These are phyloP conservation scores for Onthophagus taurus DNA, from an alignment of 1,140 invertebrate genomes.

Conservation along the genomic window DNA sequence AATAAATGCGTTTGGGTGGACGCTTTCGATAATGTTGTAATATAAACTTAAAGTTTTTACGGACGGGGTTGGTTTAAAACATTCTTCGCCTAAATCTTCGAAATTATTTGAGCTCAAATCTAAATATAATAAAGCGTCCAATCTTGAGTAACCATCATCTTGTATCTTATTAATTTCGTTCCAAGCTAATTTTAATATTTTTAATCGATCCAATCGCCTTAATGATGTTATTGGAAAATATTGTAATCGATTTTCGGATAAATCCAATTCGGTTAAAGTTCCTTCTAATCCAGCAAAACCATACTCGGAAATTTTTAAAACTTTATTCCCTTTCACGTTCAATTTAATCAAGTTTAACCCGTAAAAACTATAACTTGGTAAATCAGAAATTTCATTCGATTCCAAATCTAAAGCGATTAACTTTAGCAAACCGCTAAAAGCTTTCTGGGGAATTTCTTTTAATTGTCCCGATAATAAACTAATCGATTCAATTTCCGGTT, in stretches of 20 bases:
- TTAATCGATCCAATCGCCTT: conserved; percentile 61
- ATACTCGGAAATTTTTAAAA: conserved; percentile 68
- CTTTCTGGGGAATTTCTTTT: conserved; percentile 68
- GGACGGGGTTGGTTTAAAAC: conserved; percentile 68
- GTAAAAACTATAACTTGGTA: conserved; percentile 80
- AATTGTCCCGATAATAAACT: conserved; percentile 73
- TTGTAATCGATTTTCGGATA: conserved; percentile 77
- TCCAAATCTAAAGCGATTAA: conserved; percentile 74
- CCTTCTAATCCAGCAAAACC: conserved; percentile 77
- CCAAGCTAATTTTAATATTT: conserved; percentile 67
- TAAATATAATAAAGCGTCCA: conserved; percentile 63
- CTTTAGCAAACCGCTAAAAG: conserved; percentile 60
- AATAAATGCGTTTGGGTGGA: conserved; percentile 68
- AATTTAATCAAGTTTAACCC: conserved; percentile 71
- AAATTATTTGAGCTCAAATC: conserved; percentile 84
- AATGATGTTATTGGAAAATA: conserved; percentile 72
- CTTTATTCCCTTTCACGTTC: conserved; percentile 73
- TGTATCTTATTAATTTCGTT: conserved; percentile 69
- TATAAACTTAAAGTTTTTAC: conserved; percentile 72
- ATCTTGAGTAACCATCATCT: conserved; percentile 57
- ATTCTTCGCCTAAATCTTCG: conserved; percentile 59
- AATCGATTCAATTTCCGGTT: conserved; percentile 66
- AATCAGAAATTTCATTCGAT: conserved; percentile 70
- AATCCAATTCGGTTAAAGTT: conserved; percentile 68
- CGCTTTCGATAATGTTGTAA: conserved; percentile 68